Evolutionary conservation across 1,140 invertebrate species (phyloP).

Genomic region (Pseudomyrmex gracilis): DNA sequence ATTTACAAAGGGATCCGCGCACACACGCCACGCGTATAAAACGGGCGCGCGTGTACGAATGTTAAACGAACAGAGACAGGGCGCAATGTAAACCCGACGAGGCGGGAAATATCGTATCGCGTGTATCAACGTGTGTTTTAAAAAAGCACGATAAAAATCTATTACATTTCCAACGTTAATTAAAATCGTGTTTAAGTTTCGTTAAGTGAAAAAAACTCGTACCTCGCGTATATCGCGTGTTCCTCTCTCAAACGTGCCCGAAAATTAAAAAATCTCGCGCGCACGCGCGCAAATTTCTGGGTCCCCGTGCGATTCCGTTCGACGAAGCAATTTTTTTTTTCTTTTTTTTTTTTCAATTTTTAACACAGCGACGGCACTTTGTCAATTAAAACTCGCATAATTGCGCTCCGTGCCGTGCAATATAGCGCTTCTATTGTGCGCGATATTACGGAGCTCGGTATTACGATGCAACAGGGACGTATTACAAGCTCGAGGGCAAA

Average conservation of each 20-base stretch:
- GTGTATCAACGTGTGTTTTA: background rate
- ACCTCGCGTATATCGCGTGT: background rate
- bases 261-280: constrained; percentile 14
- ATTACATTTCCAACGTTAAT: constrained; percentile 20
- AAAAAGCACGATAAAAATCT: constrained; percentile 27
- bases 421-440: background rate
- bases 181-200: constrained; percentile 35
- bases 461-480: constrained; percentile 15
- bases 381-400: constrained; percentile 29
- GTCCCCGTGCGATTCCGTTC: background rate
- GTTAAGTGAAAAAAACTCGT: background rate
- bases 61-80: constrained; percentile 15
- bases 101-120: background rate
- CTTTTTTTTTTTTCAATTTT: background rate
- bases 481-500: constrained; percentile 28
- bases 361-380: constrained; percentile 2
- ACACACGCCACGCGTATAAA: background rate
- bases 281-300: background rate
- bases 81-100: no score
- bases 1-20: constrained; percentile 20
- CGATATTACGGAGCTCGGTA: background rate
- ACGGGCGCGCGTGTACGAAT: background rate
- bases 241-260: background rate
- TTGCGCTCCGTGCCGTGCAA: background rate
- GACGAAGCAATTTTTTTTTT: no score